Conservation (phyloP, 2,113 vertebrate species). For the Oxygymnocypris stewartii region DNA sequence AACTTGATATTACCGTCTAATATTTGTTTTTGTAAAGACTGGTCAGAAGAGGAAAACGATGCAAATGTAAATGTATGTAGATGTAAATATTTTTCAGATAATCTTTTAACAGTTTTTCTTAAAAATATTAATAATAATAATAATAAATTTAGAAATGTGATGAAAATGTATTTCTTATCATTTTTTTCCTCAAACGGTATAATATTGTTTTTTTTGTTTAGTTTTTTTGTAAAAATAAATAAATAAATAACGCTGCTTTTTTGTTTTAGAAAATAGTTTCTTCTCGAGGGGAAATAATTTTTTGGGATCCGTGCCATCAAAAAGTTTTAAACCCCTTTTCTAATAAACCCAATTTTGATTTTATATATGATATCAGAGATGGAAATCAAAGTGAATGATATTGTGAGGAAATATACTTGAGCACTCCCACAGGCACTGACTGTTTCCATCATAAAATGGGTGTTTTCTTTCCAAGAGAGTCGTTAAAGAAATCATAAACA, state of each 20-base stretch:
- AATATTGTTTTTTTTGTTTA: too few relatives aligned
- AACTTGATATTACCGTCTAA: too few relatives aligned
- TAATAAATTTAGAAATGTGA: not conserved
- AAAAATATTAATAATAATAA: not conserved
- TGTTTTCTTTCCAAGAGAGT: conserved; percentile 30
- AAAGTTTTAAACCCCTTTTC: not conserved
- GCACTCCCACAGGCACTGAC: not conserved
- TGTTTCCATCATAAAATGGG: conserved; percentile 6
- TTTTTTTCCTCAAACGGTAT: not conserved
- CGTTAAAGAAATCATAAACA: conserved; percentile 51
- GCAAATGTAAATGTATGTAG: too few relatives aligned
- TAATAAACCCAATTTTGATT: conserved; percentile 20
- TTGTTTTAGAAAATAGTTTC: not conserved
- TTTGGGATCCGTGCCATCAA: not conserved
- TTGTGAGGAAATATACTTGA: conserved; percentile 20
- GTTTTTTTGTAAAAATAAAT: too few relatives aligned
- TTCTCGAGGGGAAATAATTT: not conserved
- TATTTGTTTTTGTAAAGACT: too few relatives aligned
- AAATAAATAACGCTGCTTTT: not conserved
- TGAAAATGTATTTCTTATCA: not conserved
- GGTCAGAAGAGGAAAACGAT: not conserved
- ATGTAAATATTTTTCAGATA: not conserved
- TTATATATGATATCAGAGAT: not conserved
- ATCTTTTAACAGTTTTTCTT: not conserved
- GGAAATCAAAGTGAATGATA: conserved; percentile 25